phyloP scores from a whole-genome alignment of 2,888 invertebrate species.

The Drosophila pseudotalamancana region DNA sequence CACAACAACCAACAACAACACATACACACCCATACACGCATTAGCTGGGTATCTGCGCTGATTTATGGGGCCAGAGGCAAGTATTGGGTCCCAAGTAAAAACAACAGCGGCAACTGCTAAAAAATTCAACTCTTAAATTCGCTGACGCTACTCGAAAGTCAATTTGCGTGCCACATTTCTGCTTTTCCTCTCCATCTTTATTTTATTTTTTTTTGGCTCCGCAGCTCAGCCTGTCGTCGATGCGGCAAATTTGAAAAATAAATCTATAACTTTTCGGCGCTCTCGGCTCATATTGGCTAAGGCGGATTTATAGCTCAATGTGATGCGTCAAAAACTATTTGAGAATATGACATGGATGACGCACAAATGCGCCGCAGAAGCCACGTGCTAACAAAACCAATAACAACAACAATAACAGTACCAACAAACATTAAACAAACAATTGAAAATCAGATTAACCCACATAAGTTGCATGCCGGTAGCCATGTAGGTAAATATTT shows the following conservation, averaged over 20 bases:
- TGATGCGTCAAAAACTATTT: constrained; percentile 51
- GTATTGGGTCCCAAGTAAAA: constrained; percentile 15
- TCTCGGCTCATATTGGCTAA: constrained; percentile 34
- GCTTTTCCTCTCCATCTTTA: background rate
- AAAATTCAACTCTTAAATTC: constrained; percentile 46
- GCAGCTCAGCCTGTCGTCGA: constrained; percentile 62
- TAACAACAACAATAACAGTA: background rate
- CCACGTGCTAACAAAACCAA: background rate
- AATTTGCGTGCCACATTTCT: constrained; percentile 71
- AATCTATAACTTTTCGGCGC: constrained; percentile 49
- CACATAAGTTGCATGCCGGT: constrained; percentile 62
- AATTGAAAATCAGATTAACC: constrained; percentile 75
- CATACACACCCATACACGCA: constrained; percentile 24
- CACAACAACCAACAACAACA: constrained; percentile 17
- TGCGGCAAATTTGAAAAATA: constrained; percentile 80
- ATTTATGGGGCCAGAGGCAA: constrained; percentile 62
- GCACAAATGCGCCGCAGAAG: constrained; percentile 31
- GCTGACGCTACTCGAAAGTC: constrained; percentile 70
- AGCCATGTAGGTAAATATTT: constrained; percentile 76
- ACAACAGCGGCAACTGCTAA: constrained; percentile 6
- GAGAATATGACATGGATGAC: constrained; percentile 31
- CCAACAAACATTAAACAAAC: constrained; percentile 52
- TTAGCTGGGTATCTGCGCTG: constrained; percentile 63
- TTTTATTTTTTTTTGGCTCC: constrained; percentile 41
- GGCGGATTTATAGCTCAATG: constrained; percentile 63